Evolutionary conservation across 2,113 vertebrate species (phyloP).

Genomic region (Petrocephalus microphthalmus): DNA sequence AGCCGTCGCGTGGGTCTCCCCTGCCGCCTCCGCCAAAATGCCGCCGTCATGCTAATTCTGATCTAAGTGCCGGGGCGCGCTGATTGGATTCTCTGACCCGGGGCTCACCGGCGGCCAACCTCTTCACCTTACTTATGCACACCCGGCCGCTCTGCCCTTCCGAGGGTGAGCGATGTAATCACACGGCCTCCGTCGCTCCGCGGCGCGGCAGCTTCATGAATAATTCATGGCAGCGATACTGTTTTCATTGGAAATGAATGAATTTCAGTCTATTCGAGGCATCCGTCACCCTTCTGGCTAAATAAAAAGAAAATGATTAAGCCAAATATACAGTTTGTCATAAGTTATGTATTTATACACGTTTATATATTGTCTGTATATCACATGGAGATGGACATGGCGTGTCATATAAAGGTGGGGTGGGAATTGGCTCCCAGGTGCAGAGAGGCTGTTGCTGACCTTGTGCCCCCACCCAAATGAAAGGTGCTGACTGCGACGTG

Average conservation of each 20-base stretch:
- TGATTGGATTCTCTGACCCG: conserved; percentile 23
- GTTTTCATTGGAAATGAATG: conserved; percentile 11
- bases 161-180: background rate
- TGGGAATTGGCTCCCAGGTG: background rate
- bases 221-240: background rate
- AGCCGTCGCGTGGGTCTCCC: too few relatives aligned
- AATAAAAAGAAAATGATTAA: background rate
- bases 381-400: background rate
- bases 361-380: background rate
- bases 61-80: background rate
- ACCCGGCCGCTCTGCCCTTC: background rate
- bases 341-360: background rate
- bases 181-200: background rate
- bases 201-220: background rate
- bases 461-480: background rate
- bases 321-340: background rate
- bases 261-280: background rate
- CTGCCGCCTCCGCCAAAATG: background rate
- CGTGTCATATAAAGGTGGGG: background rate
- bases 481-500: conserved; percentile 65
- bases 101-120: background rate
- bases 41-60: conserved; percentile 12
- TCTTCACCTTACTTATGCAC: conserved; percentile 16
- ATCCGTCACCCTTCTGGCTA: background rate
- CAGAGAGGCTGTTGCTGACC: background rate